Conservation (phyloP, 1,140 invertebrate genomes). For the Drosophila pallidifrons region DNA sequence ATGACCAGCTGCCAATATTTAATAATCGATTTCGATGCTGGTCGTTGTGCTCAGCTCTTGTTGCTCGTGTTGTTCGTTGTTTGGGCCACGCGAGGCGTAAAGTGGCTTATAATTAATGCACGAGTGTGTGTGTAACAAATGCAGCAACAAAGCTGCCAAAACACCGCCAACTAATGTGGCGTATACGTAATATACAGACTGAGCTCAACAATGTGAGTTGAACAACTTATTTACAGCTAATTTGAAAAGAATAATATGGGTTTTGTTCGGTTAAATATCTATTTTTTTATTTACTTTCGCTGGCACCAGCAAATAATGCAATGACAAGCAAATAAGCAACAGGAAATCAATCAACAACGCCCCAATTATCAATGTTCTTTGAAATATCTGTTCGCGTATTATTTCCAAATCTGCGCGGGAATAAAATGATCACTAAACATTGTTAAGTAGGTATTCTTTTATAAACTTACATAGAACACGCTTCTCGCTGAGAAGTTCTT, state of each 20-base stretch:
- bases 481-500: neutral
- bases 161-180: constrained; percentile 16
- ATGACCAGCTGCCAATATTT: constrained; percentile 65
- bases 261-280: neutral
- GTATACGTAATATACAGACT: constrained; percentile 1
- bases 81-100: constrained; percentile 40
- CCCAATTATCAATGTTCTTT: constrained; percentile 1
- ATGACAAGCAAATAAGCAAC: neutral
- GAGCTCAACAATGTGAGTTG: neutral
- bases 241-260: neutral
- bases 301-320: neutral
- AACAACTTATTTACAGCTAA: neutral
- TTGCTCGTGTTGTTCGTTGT: neutral
- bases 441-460: neutral
- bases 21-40: constrained; percentile 49
- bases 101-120: constrained; percentile 65
- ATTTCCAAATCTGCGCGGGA: neutral
- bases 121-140: constrained; percentile 31
- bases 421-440: neutral
- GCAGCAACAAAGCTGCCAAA: constrained; percentile 14
- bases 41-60: constrained; percentile 3
- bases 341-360: constrained; percentile 4
- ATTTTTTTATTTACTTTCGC: neutral
- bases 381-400: neutral
- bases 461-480: neutral